Base-by-base conservation (phyloP, 2,888 invertebrate genomes). In the Thereva unica region DNA sequence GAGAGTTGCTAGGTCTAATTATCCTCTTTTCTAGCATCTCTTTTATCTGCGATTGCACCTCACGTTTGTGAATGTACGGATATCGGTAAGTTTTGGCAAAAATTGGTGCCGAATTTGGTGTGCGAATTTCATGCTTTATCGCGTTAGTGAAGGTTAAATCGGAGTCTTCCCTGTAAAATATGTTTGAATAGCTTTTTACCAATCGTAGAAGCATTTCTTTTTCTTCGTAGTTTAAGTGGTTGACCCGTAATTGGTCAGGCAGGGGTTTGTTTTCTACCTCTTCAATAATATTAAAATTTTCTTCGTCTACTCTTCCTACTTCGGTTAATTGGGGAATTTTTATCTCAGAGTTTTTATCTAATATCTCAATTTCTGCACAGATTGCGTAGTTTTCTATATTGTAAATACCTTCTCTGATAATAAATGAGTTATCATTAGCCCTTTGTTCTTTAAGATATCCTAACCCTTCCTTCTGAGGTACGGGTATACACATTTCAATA, bases 221-320 rank as follows among this genome's bases (percentile, higher is more conserved):
- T 53, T 53, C 53, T 34, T 53, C 53, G 4, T 3, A 6, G 9
- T 53, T 53, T 6, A 53, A 34, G 37, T 53, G 37, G 2, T 53
- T 10, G 7, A n/a, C 37, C 9, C 53, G 4, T 8, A 53, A n/a
- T 37, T 53, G 53, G 3, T 35, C 35, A 53, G 5, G 4, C 10
- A 49, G 10, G 10, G 8, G 5, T 49, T 7, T n/a, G 10, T n/a
- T 10, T n/a, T 10, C 10, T 49, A 5, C 10, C 5, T 10, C 10
- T 49, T 49, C 49, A n/a, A 49, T 49, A 10, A 49, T 49, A 49
- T 49, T 49, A 49, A 49, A 49, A 10, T 49, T 49, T 5, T 49
- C 5, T 8, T 7, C 8, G 42, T 50, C 34, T 7, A 50, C 50
- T 10, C 7, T 34, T 50, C 23, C n/a, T 50, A 50, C 10, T 4